phyloP scores from a whole-genome alignment of 2,797 vertebrate species.

The Phataginus tetradactyla region DNA sequence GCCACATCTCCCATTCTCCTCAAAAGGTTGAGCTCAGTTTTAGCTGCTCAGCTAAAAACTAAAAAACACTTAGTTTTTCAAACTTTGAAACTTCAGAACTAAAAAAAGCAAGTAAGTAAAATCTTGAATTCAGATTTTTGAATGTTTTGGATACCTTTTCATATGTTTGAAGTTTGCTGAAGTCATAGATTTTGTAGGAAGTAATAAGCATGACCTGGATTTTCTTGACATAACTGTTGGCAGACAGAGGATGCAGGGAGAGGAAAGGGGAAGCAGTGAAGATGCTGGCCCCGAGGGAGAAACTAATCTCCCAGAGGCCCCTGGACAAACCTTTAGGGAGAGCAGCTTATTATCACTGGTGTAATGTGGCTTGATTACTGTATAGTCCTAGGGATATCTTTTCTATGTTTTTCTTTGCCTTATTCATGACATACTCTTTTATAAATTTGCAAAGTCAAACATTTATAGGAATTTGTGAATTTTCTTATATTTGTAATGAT shows the following conservation, averaged over 20 bases:
- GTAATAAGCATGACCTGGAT: not conserved
- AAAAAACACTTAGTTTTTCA: too few relatives aligned
- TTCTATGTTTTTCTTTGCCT: not conserved
- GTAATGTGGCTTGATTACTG: not conserved
- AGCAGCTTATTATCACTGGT: not conserved
- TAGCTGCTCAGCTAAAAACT: not conserved
- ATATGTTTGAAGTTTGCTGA: not conserved
- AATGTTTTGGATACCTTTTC: not conserved
- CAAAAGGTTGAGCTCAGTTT: not conserved
- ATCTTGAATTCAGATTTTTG: not conserved
- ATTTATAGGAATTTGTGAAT: slow-evolving; percentile 15
- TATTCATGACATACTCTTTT: not conserved
- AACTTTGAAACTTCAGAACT: too few relatives aligned
- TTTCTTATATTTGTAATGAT: slow-evolving; percentile 28
- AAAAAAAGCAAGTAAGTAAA: too few relatives aligned
- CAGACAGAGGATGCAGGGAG: not conserved
- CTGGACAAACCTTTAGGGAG: not conserved
- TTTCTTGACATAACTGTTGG: not conserved
- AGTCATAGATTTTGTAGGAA: not conserved
- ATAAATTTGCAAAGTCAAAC: not conserved
- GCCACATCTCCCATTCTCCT: not conserved
- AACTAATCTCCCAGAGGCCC: not conserved
- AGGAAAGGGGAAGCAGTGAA: not conserved
- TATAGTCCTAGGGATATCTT: not conserved
- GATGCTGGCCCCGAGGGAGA: not conserved